A percentile compares a stretch with the other conserved stretches of the same genome.
phyloP scores from a whole-genome alignment of 1,140 invertebrate genomes.

The Tenebrio molitor region DNA sequence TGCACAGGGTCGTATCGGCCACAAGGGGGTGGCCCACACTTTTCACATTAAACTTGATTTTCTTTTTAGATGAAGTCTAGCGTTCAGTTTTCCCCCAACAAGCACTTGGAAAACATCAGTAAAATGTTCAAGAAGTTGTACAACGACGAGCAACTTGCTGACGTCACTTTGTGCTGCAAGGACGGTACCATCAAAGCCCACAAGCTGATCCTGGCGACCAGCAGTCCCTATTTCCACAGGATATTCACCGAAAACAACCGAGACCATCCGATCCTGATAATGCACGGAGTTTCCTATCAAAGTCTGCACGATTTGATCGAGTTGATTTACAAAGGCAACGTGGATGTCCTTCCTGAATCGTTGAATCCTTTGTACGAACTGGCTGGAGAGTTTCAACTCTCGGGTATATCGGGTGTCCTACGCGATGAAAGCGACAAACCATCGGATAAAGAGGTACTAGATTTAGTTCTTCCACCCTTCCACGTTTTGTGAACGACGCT shows the following conservation, averaged over 20 bases:
- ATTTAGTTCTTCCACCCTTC: background rate
- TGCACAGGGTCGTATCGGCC: background rate
- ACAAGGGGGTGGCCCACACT: no score
- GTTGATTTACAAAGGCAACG: constrained; percentile 59
- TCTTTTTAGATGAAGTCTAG: constrained; percentile 36
- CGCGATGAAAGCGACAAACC: constrained; percentile 20
- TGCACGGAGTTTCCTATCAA: constrained; percentile 54
- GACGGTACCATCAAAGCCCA: constrained; percentile 78
- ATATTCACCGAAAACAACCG: constrained; percentile 60
- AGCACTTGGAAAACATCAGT: constrained; percentile 80
- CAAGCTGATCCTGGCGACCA: constrained; percentile 80
- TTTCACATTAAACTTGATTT: background rate
- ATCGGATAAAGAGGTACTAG: background rate
- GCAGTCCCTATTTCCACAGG: constrained; percentile 81
- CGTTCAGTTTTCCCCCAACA: constrained; percentile 70
- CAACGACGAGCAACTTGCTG: constrained; percentile 77
- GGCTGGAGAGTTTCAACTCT: constrained; percentile 59
- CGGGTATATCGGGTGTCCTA: constrained; percentile 50
- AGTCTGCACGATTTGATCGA: constrained; percentile 58
- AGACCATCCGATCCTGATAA: constrained; percentile 57
- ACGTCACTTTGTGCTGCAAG: constrained; percentile 75
- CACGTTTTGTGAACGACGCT: background rate
- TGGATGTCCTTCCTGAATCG: constrained; percentile 55
- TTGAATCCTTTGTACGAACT: constrained; percentile 54
- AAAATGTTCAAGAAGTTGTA: constrained; percentile 79